Evolutionary conservation across 2,113 vertebrate species (phyloP), one percentile per base, ranked within the genome.

Genomic region (Psittacus erithacus): DNA sequence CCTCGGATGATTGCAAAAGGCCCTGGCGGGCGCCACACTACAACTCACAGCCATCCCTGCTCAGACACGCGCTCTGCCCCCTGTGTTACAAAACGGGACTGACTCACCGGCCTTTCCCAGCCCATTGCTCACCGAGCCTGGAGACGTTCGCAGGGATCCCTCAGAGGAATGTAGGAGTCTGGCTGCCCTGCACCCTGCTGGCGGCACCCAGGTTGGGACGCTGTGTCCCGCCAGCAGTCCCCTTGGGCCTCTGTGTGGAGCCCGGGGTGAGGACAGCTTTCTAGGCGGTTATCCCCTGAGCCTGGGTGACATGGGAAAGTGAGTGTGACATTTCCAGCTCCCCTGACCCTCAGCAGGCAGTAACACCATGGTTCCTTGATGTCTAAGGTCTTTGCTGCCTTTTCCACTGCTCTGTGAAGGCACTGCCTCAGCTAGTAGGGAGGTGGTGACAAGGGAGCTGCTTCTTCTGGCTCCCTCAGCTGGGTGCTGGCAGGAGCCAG

Each of bases 1-100:
- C 82, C 75, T 63, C 84, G 76, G 87, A 79, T 68, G 85, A 96
- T 96, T 97, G 96, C 96, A 97, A 94, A 97, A 96, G 94, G 91
- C 87, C 77, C 93, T 91, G 94, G 75, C 87, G 49, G 90, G 93
- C 78, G 67, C 93, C 64, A 16, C 44, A 18, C 70, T 89, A 76
- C 60, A 88, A 87, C 93, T 96, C 84, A 39, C 13, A 9, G 90
- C 95, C 91, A 43, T 95, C 95, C 86, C 74, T 96, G 94, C 96
- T 94, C 93, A 1, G 5, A 96, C 93, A 93, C 2, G 85, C n/a
- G 50, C 80, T 85, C 78, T 78, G 74, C 46, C 62, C 73, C 75
- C 86, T 13, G 44, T 10, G 0, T 97, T 96, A 86, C 93, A 89
- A 93, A 90, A 95, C 53, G 49, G 74, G 47, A 41, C 84, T 96